Base-by-base conservation (phyloP, 2,888 invertebrate genomes). In the Athripsodes cinereus region DNA sequence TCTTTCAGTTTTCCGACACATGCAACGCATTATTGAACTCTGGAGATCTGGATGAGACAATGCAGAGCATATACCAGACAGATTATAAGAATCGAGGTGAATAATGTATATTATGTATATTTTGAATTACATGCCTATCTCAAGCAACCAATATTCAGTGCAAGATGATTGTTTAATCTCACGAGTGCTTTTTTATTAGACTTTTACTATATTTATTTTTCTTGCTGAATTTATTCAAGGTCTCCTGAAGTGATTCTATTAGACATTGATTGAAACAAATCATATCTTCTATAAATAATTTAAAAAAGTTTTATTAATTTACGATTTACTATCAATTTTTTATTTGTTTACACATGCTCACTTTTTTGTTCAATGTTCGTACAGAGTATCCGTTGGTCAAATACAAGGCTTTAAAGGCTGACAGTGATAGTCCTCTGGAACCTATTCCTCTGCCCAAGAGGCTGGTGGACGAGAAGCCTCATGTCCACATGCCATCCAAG, bases 341-440 rank as follows among this genome's bases (percentile, higher is more conserved):
- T 26, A 26, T 26, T 26, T 3, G 26, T 26, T 26, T 26, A 26
- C 10, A 5, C 13, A 48, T 20, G 5, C 2, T 48, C 19, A 19
- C 19, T 48, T 11, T 26, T 26, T 3, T 26, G 26, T 26, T 26
- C n/a, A n/a, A n/a, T n/a, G n/a, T n/a, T n/a, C 6, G 10, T 35
- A 6, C 16, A 59, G 59, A 51, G 3, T 55, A 55, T 16, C 59
- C 59, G 5, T 22, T 59, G 22, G 55, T 55, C 18, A 34, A 51
- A 5, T 59, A 59, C 34, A 22, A 55, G 16, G 22, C 44, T 22
- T 47, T 59, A 5, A 47, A 46, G n/a, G 55, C 55, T 8, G 52
- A 51, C 22, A 48, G 21, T 22, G 59, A 59, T 40, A 55, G 55
- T 18, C 55, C 52, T 2, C 20, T 52, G 21, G 11, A 16, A 10